phyloP scores from a whole-genome alignment of 2,797 vertebrate genomes.

The Hirundo rustica region DNA sequence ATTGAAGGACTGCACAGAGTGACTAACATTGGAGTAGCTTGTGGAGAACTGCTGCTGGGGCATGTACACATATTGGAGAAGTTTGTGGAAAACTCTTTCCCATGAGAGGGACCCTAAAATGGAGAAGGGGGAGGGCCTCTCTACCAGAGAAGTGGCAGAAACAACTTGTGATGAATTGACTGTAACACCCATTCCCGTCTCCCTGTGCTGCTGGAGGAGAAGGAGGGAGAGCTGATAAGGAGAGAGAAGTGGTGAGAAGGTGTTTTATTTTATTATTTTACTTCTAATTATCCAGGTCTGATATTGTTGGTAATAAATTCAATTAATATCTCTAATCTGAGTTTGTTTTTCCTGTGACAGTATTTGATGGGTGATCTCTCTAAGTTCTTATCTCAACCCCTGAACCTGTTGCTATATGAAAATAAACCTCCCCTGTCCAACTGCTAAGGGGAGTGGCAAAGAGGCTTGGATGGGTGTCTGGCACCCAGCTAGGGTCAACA shows the following conservation, averaged over 20 bases:
- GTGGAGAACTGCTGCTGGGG: not conserved
- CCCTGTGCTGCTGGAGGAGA: not conserved
- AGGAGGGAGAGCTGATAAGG: not conserved
- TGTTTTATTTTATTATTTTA: not conserved
- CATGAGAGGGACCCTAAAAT: rapidly evolving
- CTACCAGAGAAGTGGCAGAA: not conserved
- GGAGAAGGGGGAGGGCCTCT: not conserved
- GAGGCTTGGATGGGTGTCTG: not conserved
- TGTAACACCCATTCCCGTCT: not conserved
- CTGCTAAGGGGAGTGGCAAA: not conserved
- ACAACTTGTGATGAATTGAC: not conserved
- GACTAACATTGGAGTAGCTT: rapidly evolving
- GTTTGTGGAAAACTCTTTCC: not conserved
- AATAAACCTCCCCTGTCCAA: not conserved
- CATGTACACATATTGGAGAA: not conserved
- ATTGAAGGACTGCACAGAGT: not conserved
- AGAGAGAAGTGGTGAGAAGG: not conserved
- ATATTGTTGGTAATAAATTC: not conserved
- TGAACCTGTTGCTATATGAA: not conserved
- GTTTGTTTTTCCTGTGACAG: not conserved
- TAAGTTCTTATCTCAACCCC: not conserved
- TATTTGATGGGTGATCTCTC: not conserved
- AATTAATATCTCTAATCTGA: not conserved
- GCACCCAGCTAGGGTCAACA: not conserved
- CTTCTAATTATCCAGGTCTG: not conserved